phyloP scores from a whole-genome alignment of 1,140 invertebrate species.

The Tetranychus urticae region DNA sequence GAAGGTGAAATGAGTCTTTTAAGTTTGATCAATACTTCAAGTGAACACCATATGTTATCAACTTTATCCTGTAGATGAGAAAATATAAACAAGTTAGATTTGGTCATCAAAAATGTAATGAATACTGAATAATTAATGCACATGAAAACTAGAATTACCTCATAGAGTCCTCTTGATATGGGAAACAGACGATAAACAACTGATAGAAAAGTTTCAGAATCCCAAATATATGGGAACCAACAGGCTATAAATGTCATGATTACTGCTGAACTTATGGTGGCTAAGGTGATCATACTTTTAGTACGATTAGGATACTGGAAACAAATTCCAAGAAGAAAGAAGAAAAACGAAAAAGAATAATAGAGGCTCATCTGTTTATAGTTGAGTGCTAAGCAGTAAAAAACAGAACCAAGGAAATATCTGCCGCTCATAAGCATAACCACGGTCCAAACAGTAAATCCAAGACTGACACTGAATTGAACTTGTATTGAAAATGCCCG shows the following conservation, averaged over 20 bases:
- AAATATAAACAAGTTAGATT: background rate
- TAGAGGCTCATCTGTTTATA: conserved; percentile 99
- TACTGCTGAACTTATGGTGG: conserved; percentile 36
- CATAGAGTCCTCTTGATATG: conserved; percentile 72
- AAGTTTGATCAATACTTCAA: conserved; percentile 70
- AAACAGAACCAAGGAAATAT: conserved; percentile 39
- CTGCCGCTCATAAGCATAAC: conserved; percentile 33
- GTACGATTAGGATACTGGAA: conserved; percentile 10
- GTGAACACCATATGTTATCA: conserved; percentile 81
- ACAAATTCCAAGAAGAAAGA: conserved; percentile 49
- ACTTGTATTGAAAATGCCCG: conserved; percentile 97
- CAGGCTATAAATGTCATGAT: conserved; percentile 44
- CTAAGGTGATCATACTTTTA: conserved; percentile 22
- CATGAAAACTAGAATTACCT: conserved; percentile 23
- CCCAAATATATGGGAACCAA: conserved; percentile 61
- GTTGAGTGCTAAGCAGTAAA: conserved; percentile 70
- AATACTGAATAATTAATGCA: too few species aligned
- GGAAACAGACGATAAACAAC: conserved; percentile 69
- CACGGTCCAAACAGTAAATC: conserved; percentile 51
- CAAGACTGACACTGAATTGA: conserved; percentile 76
- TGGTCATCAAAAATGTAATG: background rate
- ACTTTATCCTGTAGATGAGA: conserved; percentile 1
- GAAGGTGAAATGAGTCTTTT: conserved; percentile 32
- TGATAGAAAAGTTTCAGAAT: conserved; percentile 27
- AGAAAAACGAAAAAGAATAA: conserved; percentile 88